Percentiles rank a stretch among this genome's conserved stretches.
phyloP scores from a whole-genome alignment of 1,140 invertebrate species.

The Chrysoperla carnea region DNA sequence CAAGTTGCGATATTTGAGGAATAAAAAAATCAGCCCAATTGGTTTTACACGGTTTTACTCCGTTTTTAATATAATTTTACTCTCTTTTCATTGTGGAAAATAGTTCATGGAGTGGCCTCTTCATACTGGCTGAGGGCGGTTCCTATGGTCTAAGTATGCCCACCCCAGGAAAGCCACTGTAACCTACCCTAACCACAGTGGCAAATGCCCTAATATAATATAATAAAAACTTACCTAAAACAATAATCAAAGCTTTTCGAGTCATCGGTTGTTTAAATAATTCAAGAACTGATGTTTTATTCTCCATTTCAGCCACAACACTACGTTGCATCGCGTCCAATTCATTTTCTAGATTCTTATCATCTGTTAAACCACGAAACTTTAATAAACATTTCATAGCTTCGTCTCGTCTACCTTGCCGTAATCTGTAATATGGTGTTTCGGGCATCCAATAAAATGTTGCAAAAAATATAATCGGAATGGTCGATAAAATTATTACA shows the following conservation, averaged over 20 bases:
- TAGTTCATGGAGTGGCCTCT: too few relatives aligned
- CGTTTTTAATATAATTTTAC: too few relatives aligned
- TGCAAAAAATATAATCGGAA: background rate
- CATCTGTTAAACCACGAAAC: background rate
- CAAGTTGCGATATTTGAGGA: too few relatives aligned
- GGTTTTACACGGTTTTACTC: too few relatives aligned
- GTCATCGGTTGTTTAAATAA: background rate
- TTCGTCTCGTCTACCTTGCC: background rate
- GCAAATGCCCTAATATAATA: too few relatives aligned
- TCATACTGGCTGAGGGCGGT: too few relatives aligned
- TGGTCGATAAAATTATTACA: background rate
- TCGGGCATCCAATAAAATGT: conserved; percentile 1
- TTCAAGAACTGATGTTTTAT: background rate
- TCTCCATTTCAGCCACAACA: background rate
- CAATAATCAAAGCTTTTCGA: background rate
- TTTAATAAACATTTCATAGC: background rate
- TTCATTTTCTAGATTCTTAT: background rate
- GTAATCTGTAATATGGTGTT: background rate
- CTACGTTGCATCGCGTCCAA: background rate
- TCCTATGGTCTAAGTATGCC: too few relatives aligned
- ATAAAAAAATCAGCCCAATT: too few relatives aligned
- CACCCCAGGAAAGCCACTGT: too few relatives aligned
- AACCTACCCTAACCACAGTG: too few relatives aligned
- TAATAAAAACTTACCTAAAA: background rate
- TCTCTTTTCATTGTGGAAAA: too few relatives aligned